Percentiles rank a stretch among this genome's conserved stretches.
phyloP scores from a whole-genome alignment of 2,113 vertebrate genomes.

The Indicator indicator region DNA sequence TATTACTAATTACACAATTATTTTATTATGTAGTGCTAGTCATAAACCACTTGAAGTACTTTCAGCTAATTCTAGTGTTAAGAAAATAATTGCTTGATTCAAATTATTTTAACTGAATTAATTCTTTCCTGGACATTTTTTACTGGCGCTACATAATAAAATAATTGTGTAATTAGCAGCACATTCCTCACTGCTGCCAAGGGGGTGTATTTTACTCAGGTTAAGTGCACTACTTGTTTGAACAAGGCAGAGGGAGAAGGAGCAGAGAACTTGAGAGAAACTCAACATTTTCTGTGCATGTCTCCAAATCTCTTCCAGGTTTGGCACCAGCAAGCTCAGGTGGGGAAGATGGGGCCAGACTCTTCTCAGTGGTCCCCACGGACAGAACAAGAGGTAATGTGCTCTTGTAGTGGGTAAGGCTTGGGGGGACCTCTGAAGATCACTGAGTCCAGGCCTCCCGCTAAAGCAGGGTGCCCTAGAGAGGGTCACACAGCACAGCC shows the following conservation, averaged over 20 bases:
- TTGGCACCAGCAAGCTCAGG: neutral
- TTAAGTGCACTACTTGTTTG: slow-evolving; percentile 9
- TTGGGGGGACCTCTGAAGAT: no score
- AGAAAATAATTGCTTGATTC: slow-evolving; percentile 85
- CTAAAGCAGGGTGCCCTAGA: no score
- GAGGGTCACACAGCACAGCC: no score
- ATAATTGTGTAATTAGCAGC: slow-evolving; percentile 80
- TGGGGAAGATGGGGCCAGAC: no score
- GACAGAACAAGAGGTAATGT: no score
- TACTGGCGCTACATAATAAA: slow-evolving; percentile 82
- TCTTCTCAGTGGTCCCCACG: no score
- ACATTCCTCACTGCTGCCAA: slow-evolving; percentile 79
- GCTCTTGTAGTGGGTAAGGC: no score
- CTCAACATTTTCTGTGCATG: neutral
- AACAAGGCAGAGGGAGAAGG: neutral
- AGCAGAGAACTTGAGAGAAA: neutral
- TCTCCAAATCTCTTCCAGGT: neutral
- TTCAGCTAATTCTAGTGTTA: slow-evolving; percentile 81
- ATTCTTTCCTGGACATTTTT: slow-evolving; percentile 83
- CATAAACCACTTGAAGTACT: slow-evolving; percentile 81
- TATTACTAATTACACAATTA: slow-evolving; percentile 83
- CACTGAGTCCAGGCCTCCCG: no score
- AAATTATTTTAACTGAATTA: slow-evolving; percentile 86
- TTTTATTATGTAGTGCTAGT: slow-evolving; percentile 76
- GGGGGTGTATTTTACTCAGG: slow-evolving; percentile 68